phyloP scores from a whole-genome alignment of 2,888 invertebrate genomes.

The Cyclophora punctaria region DNA sequence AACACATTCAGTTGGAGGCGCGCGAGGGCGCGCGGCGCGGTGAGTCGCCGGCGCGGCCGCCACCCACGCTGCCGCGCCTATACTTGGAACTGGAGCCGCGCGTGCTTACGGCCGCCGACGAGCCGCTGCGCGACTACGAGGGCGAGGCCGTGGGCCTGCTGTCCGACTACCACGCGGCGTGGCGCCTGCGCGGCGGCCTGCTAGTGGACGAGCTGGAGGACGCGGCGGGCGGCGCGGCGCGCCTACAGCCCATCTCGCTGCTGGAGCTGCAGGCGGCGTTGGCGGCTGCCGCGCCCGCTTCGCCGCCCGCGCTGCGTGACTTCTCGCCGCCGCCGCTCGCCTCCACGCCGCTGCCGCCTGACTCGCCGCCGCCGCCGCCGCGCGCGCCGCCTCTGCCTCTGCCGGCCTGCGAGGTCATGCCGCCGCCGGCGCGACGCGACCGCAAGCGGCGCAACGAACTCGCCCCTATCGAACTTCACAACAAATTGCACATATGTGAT shows the following conservation, averaged over 20 bases:
- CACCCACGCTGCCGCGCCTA: conserved; percentile 57
- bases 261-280: conserved; percentile 53
- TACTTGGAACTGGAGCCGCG: conserved; percentile 64
- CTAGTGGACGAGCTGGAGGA: conserved; percentile 47
- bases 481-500: conserved; percentile 28
- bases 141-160: conserved; percentile 53
- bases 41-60: conserved; percentile 31
- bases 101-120: conserved; percentile 31
- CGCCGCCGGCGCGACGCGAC: conserved; percentile 6
- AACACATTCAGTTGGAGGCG: conserved; percentile 24
- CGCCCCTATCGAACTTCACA: conserved; percentile 18
- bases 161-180: conserved; percentile 49
- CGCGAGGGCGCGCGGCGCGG: conserved; percentile 24
- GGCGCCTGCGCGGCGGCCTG: conserved; percentile 30
- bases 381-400: conserved; percentile 15
- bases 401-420: not conserved
- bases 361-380: conserved; percentile 8
- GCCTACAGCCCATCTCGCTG: conserved; percentile 38
- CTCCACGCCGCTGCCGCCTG: conserved; percentile 5
- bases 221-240: conserved; percentile 4
- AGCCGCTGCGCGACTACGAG: conserved; percentile 45
- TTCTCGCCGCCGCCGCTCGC: conserved; percentile 6
- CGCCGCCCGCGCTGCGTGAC: conserved; percentile 12
- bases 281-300: conserved; percentile 35
- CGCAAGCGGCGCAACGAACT: conserved; percentile 30